Evolutionary conservation across 2,888 invertebrate species (phyloP).

Genomic region (Sarcophaga rosellei): DNA sequence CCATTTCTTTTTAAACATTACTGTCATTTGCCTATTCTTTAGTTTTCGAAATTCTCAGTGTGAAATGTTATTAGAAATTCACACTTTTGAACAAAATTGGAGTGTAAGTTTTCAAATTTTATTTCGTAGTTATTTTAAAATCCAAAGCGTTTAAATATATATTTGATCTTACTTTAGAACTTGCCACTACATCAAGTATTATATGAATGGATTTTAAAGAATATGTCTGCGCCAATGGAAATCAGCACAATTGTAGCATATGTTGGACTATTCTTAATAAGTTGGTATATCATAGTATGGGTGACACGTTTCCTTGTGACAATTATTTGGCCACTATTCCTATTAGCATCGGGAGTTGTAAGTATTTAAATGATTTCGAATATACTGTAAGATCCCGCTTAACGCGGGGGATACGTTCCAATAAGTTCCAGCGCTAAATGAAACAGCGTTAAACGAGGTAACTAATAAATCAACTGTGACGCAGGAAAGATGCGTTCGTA

Average conservation of each 20-base stretch:
- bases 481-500: no score
- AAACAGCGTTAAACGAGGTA: no score
- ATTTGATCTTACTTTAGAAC: constrained; percentile 59
- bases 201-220: constrained; percentile 73
- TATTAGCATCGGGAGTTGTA: constrained; percentile 71
- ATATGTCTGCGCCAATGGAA: constrained; percentile 70
- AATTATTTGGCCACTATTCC: constrained; percentile 74
- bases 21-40: not conserved
- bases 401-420: no score
- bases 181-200: constrained; percentile 70
- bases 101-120: constrained; percentile 56
- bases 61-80: constrained; percentile 62
- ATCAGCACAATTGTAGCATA: constrained; percentile 72
- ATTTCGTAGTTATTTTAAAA: not conserved
- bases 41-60: constrained; percentile 64
- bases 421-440: no score
- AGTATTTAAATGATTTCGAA: constrained; percentile 36
- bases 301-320: constrained; percentile 71
- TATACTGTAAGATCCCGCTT: no score
- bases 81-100: constrained; percentile 60
- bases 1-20: not conserved
- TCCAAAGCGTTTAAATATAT: not conserved
- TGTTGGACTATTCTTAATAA: constrained; percentile 71
- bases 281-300: constrained; percentile 74
- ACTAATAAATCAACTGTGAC: no score